These are phyloP conservation scores for Danionella dracula DNA, from an alignment of 2,797 vertebrate genomes.

Conservation along the genomic window DNA sequence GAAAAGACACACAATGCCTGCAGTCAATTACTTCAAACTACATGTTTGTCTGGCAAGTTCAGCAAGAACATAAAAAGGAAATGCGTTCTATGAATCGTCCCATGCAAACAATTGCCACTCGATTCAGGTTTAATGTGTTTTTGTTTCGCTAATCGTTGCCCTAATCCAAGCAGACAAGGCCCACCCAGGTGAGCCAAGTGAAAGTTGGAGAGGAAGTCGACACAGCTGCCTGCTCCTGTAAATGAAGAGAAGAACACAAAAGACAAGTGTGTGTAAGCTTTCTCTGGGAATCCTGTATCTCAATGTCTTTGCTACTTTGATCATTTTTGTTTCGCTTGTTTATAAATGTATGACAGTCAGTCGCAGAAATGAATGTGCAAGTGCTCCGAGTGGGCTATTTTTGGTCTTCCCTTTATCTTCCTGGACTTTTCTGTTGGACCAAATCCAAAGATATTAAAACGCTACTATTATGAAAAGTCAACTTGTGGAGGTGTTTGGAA, in stretches of 20 bases:
- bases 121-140: slow-evolving; percentile 46
- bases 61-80: slow-evolving; percentile 60
- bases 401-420: slow-evolving; percentile 34
- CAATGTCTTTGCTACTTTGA: slow-evolving; percentile 35
- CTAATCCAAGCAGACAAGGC: slow-evolving; percentile 57
- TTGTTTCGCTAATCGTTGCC: slow-evolving; percentile 50
- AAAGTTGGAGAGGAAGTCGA: slow-evolving; percentile 42
- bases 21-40: slow-evolving; percentile 51
- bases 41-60: slow-evolving; percentile 64
- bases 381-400: too few relatives aligned
- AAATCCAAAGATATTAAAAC: too few relatives aligned
- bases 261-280: slow-evolving; percentile 28
- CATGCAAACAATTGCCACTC: slow-evolving; percentile 44
- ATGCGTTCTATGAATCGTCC: slow-evolving; percentile 57
- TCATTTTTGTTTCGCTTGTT: slow-evolving; percentile 44
- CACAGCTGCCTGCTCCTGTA: slow-evolving; percentile 45
- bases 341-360: slow-evolving; percentile 24
- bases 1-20: slow-evolving; percentile 51
- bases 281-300: slow-evolving; percentile 42
- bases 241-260: slow-evolving; percentile 47
- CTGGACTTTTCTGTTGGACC: not conserved
- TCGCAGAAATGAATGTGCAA: slow-evolving; percentile 11
- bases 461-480: too few relatives aligned
- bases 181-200: slow-evolving; percentile 46
- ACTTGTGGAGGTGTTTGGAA: too few relatives aligned